Percentiles rank a stretch among this genome's conserved stretches.
phyloP scores from a whole-genome alignment of 2,113 vertebrate species.

The Cyanoramphus novaezelandiae region DNA sequence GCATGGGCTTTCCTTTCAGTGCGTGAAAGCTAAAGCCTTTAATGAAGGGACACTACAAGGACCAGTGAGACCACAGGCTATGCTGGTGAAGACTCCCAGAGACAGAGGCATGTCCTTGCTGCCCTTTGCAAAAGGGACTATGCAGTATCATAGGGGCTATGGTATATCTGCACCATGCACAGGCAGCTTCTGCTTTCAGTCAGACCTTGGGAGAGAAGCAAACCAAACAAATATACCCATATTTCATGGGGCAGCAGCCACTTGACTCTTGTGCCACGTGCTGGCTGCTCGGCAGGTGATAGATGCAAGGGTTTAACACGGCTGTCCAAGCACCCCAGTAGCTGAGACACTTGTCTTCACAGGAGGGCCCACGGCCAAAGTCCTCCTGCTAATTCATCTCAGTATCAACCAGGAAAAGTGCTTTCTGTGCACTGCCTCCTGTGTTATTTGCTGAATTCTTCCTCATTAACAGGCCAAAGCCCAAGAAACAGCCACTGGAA shows the following conservation, averaged over 20 bases:
- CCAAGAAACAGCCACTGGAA: conserved; percentile 11
- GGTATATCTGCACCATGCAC: accelerated
- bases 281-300: neutral
- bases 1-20: neutral
- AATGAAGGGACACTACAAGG: neutral
- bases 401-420: neutral
- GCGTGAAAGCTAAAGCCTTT: neutral
- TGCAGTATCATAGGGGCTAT: accelerated
- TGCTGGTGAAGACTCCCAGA: neutral
- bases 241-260: neutral
- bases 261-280: neutral
- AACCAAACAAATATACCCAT: neutral
- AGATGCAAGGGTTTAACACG: neutral
- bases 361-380: neutral
- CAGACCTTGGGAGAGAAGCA: neutral
- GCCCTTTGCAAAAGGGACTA: neutral
- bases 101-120: neutral
- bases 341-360: neutral
- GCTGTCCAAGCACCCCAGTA: neutral
- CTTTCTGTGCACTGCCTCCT: neutral
- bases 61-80: neutral
- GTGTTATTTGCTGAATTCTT: neutral
- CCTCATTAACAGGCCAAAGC: neutral
- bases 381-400: neutral
- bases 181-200: neutral